Evolutionary conservation across 2,888 invertebrate species (phyloP), one percentile per base, ranked within the genome.

Genomic region (Drosophila nigritarsus): DNA sequence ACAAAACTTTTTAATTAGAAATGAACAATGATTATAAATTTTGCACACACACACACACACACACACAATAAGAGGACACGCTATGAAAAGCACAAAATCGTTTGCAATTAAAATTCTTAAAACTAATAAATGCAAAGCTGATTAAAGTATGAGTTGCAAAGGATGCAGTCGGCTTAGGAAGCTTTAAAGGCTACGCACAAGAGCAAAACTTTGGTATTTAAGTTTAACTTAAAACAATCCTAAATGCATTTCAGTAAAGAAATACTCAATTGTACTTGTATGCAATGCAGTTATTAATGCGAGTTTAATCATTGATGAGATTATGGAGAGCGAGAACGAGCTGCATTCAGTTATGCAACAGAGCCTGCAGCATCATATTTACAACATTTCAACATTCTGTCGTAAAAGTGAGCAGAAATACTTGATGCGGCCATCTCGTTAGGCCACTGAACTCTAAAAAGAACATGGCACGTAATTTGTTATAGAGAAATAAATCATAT

Each of bases 371-470:
- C 55, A 55, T 55, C 55, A 55, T 55, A 38, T n/a, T n/a, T 38
- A 55, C n/a, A n/a, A 38, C 24, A 36, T 36, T 38, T 38, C 18
- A 8, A 29, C n/a, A 8, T n/a, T 55, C 15, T 15, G 24, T 11
- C 38, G 15, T 7, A 15, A 15, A 45, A 45, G 20, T 24, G 8
- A 15, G 45, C 45, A 42, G 42, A 42, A 42, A 5, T 6, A 42
- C 15, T 32, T 53, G 53, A 24, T 18, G 34, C 53, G 15, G 34
- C 18, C 55, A 15, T 20, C 45, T 20, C 15, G 30, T 69, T 80
- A 76, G 76, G 80, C 80, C 76, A 76, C 50, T 70, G 76, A 80
- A 61, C 80, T 53, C 60, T 36, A 38, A 42, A 49, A 27, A 27
- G 45, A 78, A 36, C 48, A 24, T 49, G 11, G 56, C 29, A 29